Evolutionary conservation across 2,113 vertebrate genomes (phyloP), one percentile per base, ranked within the genome.

Genomic region (Bostrychus sinensis): DNA sequence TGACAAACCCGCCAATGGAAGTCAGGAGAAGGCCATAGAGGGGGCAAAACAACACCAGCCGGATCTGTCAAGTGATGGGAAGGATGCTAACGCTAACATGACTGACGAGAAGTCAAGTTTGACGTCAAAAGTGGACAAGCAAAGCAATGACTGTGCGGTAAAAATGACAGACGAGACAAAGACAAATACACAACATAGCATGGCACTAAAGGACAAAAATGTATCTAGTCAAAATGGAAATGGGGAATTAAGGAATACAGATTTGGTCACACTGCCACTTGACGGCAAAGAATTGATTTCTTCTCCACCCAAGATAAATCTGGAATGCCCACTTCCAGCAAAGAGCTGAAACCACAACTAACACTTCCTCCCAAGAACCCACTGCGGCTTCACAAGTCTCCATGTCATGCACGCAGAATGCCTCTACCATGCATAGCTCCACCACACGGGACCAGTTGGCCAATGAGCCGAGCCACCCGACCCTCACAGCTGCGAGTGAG

Each of bases 31-130:
- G 51, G 26, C 26, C 1, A 54, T 79, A 57, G 76, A 62, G 50
- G 71, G 55, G 41, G 66, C 36, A 63, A 65, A 74, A 7, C 61
- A 64, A 30, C 50, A 62, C 28, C 72, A 56, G 34, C 75, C 64
- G 62, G 74, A 79, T 11, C 26, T 58, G 56, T 72, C 73, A 25
- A 26, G 57, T 66, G 45, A 54, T 23, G 43, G 19, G 54, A 81
- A 58, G 66, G 89, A 90, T 75, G 79, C 68, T 42, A 87, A 88
- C 20, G 76, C 76, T 55, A 91, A 88, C 64, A 41, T 83, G 63
- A 86, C 58, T 42, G 66, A 78, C 74, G 79, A 69, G 30, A 79
- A 76, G 25, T 83, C 78, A 25, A 37, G 58, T 41, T 37, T 45
- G 41, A 57, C 68, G 12, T 57, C 71, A 42, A 78, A 84, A 41